These are phyloP conservation scores for Pseudococcus longispinus DNA, from an alignment of 2,888 invertebrate genomes.

Conservation along the genomic window DNA sequence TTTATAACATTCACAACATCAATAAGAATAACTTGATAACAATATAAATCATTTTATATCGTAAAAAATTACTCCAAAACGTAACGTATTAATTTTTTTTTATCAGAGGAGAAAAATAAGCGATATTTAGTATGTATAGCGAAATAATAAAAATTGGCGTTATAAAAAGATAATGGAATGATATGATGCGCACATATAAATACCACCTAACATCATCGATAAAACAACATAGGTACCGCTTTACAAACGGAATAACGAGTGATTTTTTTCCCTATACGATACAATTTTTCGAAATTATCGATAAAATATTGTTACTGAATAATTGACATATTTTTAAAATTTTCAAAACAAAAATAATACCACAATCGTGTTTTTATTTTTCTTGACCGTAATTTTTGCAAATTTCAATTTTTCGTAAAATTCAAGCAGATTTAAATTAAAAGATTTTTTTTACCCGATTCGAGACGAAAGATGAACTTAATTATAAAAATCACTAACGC, in stretches of 20 bases:
- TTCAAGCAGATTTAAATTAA: background rate
- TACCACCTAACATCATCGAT: slow-evolving; percentile 37
- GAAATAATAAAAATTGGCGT: slow-evolving; percentile 36
- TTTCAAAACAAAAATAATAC: slow-evolving; percentile 16
- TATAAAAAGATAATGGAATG: slow-evolving; percentile 44
- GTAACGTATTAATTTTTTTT: background rate
- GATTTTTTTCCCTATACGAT: slow-evolving; percentile 17
- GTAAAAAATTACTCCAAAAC: slow-evolving; percentile 1
- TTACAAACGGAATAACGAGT: background rate
- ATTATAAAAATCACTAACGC: slow-evolving; percentile 35
- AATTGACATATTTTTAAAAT: slow-evolving; percentile 20
- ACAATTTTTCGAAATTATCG: slow-evolving; percentile 12
- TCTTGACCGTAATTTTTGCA: slow-evolving; percentile 25
- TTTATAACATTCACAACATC: slow-evolving; percentile 19
- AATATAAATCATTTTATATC: background rate
- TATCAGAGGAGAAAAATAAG: background rate
- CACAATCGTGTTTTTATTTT: background rate
- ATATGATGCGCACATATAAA: slow-evolving; percentile 35
- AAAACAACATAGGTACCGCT: background rate
- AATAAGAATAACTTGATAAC: slow-evolving; percentile 33
- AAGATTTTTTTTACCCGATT: background rate
- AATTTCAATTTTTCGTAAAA: slow-evolving; percentile 4
- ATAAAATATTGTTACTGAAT: slow-evolving; percentile 42
- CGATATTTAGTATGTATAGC: background rate
- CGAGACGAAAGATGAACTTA: slow-evolving; percentile 13